phyloP scores from a whole-genome alignment of 2,113 vertebrate species.

The Silurus asotus region DNA sequence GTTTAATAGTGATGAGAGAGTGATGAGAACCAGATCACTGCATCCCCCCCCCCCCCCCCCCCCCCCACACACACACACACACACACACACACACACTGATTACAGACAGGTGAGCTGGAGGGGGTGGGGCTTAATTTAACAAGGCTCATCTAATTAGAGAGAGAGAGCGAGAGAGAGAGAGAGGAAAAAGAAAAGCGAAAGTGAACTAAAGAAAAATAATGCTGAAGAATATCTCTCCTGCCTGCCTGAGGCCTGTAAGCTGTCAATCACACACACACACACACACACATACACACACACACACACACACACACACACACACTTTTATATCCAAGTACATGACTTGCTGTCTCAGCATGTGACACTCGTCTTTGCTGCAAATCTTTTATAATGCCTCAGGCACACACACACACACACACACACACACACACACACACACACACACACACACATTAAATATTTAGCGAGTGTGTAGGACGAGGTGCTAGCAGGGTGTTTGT shows the following conservation, averaged over 20 bases:
- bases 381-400: conserved; percentile 38
- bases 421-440: not conserved
- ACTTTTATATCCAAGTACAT: conserved; percentile 27
- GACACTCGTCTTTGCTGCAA: conserved; percentile 18
- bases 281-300: conserved; percentile 4
- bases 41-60: too few species aligned
- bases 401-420: conserved; percentile 35
- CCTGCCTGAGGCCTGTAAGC: conserved; percentile 13
- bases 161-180: not conserved
- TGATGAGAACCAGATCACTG: too few species aligned
- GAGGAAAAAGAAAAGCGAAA: not conserved
- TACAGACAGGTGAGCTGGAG: not conserved
- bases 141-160: not conserved
- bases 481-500: conserved; percentile 1
- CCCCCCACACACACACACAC: conserved; percentile 8
- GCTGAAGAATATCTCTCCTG: conserved; percentile 1
- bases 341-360: conserved; percentile 34
- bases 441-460: conserved; percentile 30
- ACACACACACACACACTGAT: not conserved
- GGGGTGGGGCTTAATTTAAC: not conserved
- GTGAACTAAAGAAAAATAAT: not conserved
- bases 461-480: conserved; percentile 28
- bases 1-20: too few species aligned
- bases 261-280: not conserved
- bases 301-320: not conserved